Evolutionary conservation across 23 tunicate genomes (phyloP), one percentile per base, ranked within the genome.

Genomic region (Trididemnum nubilum): DNA sequence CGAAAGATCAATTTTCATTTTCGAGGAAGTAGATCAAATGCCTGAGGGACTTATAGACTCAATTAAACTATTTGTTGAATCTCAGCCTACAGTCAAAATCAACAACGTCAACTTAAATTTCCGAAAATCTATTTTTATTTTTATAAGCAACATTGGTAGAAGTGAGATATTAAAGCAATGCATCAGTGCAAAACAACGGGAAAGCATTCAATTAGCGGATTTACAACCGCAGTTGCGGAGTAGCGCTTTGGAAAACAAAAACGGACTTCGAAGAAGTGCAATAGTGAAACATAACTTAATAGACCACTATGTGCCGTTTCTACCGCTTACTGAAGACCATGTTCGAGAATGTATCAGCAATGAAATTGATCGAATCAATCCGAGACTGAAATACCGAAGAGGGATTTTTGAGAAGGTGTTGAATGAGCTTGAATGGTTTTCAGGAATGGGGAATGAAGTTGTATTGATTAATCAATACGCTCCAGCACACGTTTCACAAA

Each of bases 11-110:
- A n/a, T n/a, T n/a, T n/a, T n/a, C n/a, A n/a, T n/a, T n/a, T 91
- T 91, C 76, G 97, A 91, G 70, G 97, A 91, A 64, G 58, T 82
- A 54, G 97, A 91, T 71, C 97, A 91, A 69, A 91, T 91, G 97
- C 97, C 97, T 1, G 86, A 76, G 29, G 90, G 90, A 33, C 37
- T 91, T 64, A 76, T 91, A 36, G 97, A 91, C 82, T 84, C 89
- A 0, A 7, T 91, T 33, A 77, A 87, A 3, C 97, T 91, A 0
- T 91, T 71, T 61, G 76, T 91, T 37, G 90, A 85, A 35, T 61
- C 82, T 31, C 64, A 88, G 26, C 78, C 90, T 31, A 31, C 69
- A 15, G 36, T 90, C 22, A n/a, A n/a, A n/a, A n/a, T n/a, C n/a
- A n/a, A n/a, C n/a, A n/a, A n/a, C n/a, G 82, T 82, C 24, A 71